These are phyloP conservation scores for Lota lota DNA, from an alignment of 2,113 vertebrate genomes.

Conservation along the genomic window DNA sequence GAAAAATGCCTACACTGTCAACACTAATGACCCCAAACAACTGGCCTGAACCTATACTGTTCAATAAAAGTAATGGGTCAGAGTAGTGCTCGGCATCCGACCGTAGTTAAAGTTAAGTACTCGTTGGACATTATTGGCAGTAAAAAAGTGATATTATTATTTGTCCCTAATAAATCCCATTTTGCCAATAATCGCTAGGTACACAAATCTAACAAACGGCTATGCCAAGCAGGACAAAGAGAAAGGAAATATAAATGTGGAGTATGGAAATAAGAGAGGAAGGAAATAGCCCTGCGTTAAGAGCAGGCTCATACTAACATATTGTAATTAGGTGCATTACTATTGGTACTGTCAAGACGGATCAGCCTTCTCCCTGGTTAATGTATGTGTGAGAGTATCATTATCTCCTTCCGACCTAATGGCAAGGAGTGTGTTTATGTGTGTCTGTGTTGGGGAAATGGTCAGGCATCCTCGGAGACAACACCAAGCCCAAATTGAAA, in stretches of 20 bases:
- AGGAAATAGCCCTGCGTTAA: slow-evolving; percentile 33
- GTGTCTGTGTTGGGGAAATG: slow-evolving; percentile 52
- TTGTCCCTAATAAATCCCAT: too few relatives aligned
- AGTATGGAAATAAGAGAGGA: slow-evolving; percentile 19
- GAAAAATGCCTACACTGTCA: neutral
- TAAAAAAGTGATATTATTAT: neutral
- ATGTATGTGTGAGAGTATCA: slow-evolving; percentile 58
- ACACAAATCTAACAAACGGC: slow-evolving; percentile 28
- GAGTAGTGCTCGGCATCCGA: too few relatives aligned
- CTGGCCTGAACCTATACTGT: too few relatives aligned
- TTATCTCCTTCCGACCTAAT: slow-evolving; percentile 59
- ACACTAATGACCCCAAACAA: neutral
- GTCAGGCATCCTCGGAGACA: slow-evolving; percentile 41
- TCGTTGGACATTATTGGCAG: too few relatives aligned
- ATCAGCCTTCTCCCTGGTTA: slow-evolving; percentile 56
- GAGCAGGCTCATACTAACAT: slow-evolving; percentile 36
- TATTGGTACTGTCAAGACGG: slow-evolving; percentile 57
- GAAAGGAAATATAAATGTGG: neutral
- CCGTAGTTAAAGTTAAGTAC: too few relatives aligned
- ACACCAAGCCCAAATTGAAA: slow-evolving; percentile 29
- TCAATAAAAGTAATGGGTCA: too few relatives aligned
- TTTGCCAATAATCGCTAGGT: too few relatives aligned
- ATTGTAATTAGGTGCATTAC: slow-evolving; percentile 60
- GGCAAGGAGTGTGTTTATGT: slow-evolving; percentile 54
- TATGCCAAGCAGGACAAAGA: slow-evolving; percentile 31